phyloP scores from a whole-genome alignment of 2,113 vertebrate genomes.

The Bufo bufo region DNA sequence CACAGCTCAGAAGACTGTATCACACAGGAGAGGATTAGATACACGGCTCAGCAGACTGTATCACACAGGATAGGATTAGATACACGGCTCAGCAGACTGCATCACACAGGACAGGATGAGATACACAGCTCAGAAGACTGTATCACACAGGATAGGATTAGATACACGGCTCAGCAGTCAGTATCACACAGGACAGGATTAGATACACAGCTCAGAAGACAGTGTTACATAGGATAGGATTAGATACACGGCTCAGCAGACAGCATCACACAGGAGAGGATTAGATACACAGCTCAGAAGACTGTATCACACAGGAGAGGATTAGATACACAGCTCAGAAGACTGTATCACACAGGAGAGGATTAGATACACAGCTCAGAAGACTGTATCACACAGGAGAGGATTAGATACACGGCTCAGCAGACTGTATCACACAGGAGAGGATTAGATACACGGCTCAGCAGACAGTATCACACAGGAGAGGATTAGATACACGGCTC shows the following conservation, averaged over 20 bases:
- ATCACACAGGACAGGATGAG: background rate
- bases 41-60: background rate
- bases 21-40: background rate
- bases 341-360: background rate
- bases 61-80: background rate
- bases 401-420: background rate
- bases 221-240: background rate
- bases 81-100: background rate
- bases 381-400: background rate
- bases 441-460: background rate
- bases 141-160: background rate
- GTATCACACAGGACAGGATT: background rate
- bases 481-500: background rate
- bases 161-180: background rate
- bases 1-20: background rate
- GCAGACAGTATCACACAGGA: background rate
- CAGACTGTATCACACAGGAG: background rate
- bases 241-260: background rate
- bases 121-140: background rate
- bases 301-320: background rate
- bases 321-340: background rate
- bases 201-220: background rate
- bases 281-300: background rate
- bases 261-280: background rate
- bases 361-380: background rate